phyloP scores from a whole-genome alignment of 2,113 vertebrate species.

The Leptocoma aspasia region DNA sequence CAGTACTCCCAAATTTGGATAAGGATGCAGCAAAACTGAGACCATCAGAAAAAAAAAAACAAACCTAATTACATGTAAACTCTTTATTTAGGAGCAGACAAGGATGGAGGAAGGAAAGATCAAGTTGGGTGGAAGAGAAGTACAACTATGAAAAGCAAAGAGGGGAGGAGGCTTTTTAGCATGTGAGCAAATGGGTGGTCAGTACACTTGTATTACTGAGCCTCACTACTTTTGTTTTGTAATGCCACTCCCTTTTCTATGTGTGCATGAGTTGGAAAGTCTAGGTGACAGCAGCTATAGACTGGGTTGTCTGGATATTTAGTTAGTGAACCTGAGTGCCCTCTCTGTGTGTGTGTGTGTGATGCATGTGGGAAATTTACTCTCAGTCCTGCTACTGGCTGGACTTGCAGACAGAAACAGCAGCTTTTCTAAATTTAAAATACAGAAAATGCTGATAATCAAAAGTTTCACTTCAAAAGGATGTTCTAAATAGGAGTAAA shows the following conservation, averaged over 20 bases:
- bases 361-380: background rate
- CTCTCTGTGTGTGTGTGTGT: background rate
- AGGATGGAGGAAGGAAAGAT: background rate
- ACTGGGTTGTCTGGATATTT: background rate
- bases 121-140: background rate
- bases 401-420: background rate
- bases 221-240: background rate
- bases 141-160: background rate
- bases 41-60: background rate
- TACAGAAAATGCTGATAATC: background rate
- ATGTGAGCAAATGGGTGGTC: background rate
- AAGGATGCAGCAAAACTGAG: background rate
- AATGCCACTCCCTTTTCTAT: background rate
- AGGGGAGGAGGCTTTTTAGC: background rate
- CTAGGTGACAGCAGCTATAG: background rate
- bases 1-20: background rate
- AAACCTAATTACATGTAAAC: background rate
- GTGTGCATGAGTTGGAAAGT: background rate
- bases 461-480: background rate
- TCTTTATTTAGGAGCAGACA: background rate
- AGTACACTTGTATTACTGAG: background rate
- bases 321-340: background rate
- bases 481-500: background rate
- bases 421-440: background rate
- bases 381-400: background rate